phyloP scores from a whole-genome alignment of 1,140 invertebrate genomes.

The Planococcus citri region DNA sequence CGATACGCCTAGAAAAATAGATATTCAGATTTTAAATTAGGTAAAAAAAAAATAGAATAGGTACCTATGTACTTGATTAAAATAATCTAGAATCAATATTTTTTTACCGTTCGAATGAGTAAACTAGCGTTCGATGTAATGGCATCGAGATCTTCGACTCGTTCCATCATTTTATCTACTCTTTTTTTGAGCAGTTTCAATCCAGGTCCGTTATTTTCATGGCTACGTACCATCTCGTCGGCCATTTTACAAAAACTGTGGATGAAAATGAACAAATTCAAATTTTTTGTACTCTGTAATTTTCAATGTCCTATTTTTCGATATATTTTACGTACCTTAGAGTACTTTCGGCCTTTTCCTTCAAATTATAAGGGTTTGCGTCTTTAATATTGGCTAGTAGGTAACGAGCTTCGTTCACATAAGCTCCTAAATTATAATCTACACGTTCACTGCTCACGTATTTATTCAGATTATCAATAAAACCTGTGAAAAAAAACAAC shows the following conservation, averaged over 20 bases:
- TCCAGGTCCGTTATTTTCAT: background rate
- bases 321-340: background rate
- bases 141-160: conserved; percentile 17
- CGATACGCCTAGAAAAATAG: background rate
- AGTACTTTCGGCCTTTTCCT: background rate
- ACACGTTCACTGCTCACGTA: background rate
- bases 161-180: conserved; percentile 21
- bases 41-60: too few relatives aligned
- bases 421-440: background rate
- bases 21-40: too few relatives aligned
- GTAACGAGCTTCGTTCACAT: conserved; percentile 10
- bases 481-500: background rate
- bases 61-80: too few relatives aligned
- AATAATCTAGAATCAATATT: too few relatives aligned
- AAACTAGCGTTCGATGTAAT: conserved; percentile 10
- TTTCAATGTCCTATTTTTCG: too few relatives aligned
- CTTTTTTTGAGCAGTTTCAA: conserved; percentile 18
- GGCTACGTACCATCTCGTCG: background rate
- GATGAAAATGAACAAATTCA: background rate
- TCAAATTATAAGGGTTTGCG: background rate
- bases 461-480: background rate
- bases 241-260: background rate
- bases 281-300: background rate
- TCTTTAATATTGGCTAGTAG: background rate
- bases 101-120: too few relatives aligned